Evolutionary conservation across 2,888 invertebrate genomes (phyloP).

Genomic region (Artemia sp.): DNA sequence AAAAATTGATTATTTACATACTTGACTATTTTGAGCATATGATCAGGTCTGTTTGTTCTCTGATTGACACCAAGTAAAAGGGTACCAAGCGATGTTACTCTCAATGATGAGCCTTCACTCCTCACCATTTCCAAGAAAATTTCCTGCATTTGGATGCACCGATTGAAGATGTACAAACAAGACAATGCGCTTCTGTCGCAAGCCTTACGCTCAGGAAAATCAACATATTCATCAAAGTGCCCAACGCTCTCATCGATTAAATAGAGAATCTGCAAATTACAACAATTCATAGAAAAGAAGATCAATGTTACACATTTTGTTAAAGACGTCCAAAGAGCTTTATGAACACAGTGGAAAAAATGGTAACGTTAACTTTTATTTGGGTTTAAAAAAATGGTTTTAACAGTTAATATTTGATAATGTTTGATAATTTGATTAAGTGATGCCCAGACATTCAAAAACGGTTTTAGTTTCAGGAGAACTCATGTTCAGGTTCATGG

Average conservation of each 20-base stretch:
- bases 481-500: no score
- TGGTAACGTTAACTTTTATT: no score
- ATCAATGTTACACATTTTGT: slow-evolving; percentile 21
- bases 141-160: slow-evolving; percentile 31
- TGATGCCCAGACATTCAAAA: no score
- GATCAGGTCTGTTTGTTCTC: slow-evolving; percentile 55
- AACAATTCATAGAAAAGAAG: slow-evolving; percentile 53
- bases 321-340: no score
- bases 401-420: no score
- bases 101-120: slow-evolving; percentile 31
- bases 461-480: no score
- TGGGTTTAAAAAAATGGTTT: no score
- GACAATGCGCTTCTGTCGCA: slow-evolving; percentile 53
- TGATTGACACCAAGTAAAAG: slow-evolving; percentile 61
- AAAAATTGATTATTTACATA: slow-evolving; percentile 29
- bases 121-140: slow-evolving; percentile 21
- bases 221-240: slow-evolving; percentile 49
- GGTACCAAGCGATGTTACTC: slow-evolving; percentile 44
- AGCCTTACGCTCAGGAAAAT: slow-evolving; percentile 46
- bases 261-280: slow-evolving; percentile 39
- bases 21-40: slow-evolving; percentile 55
- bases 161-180: slow-evolving; percentile 55
- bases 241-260: slow-evolving; percentile 58
- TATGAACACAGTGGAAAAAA: no score
- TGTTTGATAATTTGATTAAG: no score